Base-by-base conservation (phyloP, 2,888 invertebrate genomes). In the Leptarthrus brevirostris region DNA sequence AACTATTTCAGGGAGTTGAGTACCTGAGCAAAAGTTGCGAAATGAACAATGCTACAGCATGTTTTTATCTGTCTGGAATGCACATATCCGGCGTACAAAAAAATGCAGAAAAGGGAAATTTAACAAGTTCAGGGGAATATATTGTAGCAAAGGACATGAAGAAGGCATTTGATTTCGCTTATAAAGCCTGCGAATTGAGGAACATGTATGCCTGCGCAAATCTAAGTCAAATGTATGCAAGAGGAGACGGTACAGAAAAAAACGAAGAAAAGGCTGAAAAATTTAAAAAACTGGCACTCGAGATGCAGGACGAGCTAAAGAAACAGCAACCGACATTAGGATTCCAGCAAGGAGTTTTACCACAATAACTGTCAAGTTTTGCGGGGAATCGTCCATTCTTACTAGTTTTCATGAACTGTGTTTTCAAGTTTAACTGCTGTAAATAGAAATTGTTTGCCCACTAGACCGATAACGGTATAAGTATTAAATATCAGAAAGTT, bases 201-300 rank as follows among this genome's bases (percentile, higher is more conserved):
- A 93, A 96, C 81, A 90, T 95, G 82, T 93, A 92, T 81, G 93
- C 94, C 0, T 98, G 98, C 86, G 92, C 92, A 0, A 97, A 97
- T 86, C 86, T 97, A 0, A 92, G 95, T 81, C 90, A 93, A 83
- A 95, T 96, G 93, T 93, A 94, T 82, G 88, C 88, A 34, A 90
- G 89, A 81, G 96, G 96, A 12, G 94, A 96, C 77, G 96, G 96
- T 1, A 92, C 91, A 0, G 90, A 90, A 70, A 90, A 93, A 81
- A 90, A 93, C 83, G 81, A 85, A 61, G 88, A 90, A 73, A 86
- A 93, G 80, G 91, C 94, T 0, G 89, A 92, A 74, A 88, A 89
- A 77, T 96, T 90, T 81, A 92, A 91, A 81, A 86, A 89, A 76
- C 86, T 90, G 76, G 94, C 94, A 0, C 79, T 90, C 52, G 91